Evolutionary conservation across 2,888 invertebrate species (phyloP), one percentile per base, ranked within the genome.

Genomic region (Serripes groenlandicus): DNA sequence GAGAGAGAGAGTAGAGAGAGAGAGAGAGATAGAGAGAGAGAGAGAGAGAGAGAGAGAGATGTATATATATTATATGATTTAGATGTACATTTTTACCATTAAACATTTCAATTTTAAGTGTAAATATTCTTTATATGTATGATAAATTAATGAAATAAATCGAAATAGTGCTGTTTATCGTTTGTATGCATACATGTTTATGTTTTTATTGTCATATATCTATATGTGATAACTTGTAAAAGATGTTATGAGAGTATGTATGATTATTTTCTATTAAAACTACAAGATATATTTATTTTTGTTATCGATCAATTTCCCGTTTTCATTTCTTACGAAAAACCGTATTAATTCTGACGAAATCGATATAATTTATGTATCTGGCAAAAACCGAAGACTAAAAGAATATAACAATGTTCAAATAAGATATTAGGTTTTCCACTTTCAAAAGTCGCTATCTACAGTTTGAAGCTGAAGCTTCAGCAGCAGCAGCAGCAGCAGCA

Each of bases 251-350:
- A 66, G 26, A 66, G 66, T 66, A 66, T 66, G 66, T 66, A 66
- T 66, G 34, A 66, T 66, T 66, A 66, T 66, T 66, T 66, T 66
- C 66, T 66, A 66, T 42, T 66, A 66, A 66, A 66, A 66, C 28
- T 23, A 21, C 26, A 18, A 37, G 42, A 66, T n/a, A 42, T 49
- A 49, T 5, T 49, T 15, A 49, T n/a, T n/a, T n/a, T n/a, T n/a
- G n/a, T n/a, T n/a, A n/a, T n/a, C n/a, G n/a, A n/a, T n/a, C n/a
- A n/a, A n/a, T n/a, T n/a, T n/a, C n/a, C n/a, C n/a, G n/a, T n/a
- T n/a, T n/a, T n/a, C n/a, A n/a, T n/a, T n/a, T n/a, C n/a, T n/a
- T n/a, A n/a, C n/a, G n/a, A n/a, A n/a, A n/a, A n/a, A n/a, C n/a
- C n/a, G n/a, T n/a, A n/a, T n/a, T n/a, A n/a, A n/a, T n/a, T n/a